Evolutionary conservation across 2,113 vertebrate species (phyloP), one percentile per base, ranked within the genome.

Genomic region (Sinosuthora webbiana): DNA sequence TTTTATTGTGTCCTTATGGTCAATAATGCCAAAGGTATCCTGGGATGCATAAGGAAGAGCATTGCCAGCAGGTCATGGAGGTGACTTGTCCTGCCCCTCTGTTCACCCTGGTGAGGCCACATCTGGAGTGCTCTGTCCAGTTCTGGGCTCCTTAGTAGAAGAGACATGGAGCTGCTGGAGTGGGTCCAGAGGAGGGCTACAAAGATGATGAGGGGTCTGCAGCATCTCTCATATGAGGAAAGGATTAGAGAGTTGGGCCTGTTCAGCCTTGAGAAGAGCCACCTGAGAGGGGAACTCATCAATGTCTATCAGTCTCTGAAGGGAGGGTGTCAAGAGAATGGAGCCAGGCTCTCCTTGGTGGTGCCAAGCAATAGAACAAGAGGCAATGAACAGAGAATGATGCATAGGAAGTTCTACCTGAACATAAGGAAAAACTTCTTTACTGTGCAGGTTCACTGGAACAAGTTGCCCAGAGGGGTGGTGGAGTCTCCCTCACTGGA

Each of bases 271-370:
- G 1, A 55, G 49, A 45, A 55, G 33, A 67, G 62, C 3, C 4
- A 9, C 1, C 17, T 55, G 49, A 22, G n/a, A 74, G 41, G 22
- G 6, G 7, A 30, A 8, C 39, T 65, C 19, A 49, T 2, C 50
- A 49, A 2, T 6, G 3, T 49, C 23, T n/a, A 1, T 41, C 30
- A 49, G 60, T 49, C 2, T 20, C 35, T 75, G 42, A 41, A 57
- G 20, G 83, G 52, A 75, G 6, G 8, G 7, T 67, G 35, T 4
- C 42, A 49, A 23, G 70, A 33, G 19, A 12, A 65, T 65, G 60
- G 7, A 11, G 62, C 12, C n/a, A 65, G 52, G 24, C 42, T 76
- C 52, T n/a, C 5, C 2, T 23, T 6, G 0, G 6, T n/a, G 20
- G 42, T 50, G 44, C 62, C 1, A 2, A 23, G 37, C 23, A 44